Percentiles rank a stretch among this genome's conserved stretches.
Conservation (phyloP, 2,113 vertebrate genomes). For the Proterorhinus semilunaris region DNA sequence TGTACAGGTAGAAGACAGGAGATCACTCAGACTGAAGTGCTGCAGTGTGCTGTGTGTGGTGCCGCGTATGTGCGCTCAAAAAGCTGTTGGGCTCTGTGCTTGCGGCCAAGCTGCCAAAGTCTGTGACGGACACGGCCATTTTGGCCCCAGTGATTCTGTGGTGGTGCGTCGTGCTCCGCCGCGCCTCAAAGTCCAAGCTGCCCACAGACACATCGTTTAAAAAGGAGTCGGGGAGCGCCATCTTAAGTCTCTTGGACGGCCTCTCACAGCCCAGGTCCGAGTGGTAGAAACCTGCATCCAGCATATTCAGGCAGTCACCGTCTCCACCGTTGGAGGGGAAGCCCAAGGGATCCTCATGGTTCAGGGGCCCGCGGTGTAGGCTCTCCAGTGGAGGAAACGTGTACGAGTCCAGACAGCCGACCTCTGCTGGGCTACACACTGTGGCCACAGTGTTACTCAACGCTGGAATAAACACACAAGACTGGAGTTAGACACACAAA, state of each 20-base stretch:
- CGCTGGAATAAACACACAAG: slow-evolving; percentile 70
- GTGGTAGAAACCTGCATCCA: slow-evolving; percentile 96
- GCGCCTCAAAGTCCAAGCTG: slow-evolving; percentile 91
- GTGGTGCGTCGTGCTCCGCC: slow-evolving; percentile 83
- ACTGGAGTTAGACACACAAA: background rate
- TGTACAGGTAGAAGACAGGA: slow-evolving; percentile 75
- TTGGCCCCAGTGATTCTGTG: slow-evolving; percentile 94
- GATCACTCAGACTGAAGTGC: slow-evolving; percentile 95
- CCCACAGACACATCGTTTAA: slow-evolving; percentile 92
- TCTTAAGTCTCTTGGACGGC: slow-evolving; percentile 92
- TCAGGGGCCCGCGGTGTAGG: slow-evolving; percentile 85
- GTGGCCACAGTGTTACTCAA: slow-evolving; percentile 90
- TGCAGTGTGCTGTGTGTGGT: slow-evolving; percentile 87
- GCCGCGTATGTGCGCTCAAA: slow-evolving; percentile 85
- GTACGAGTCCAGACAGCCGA: slow-evolving; percentile 87
- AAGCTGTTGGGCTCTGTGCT: slow-evolving; percentile 88
- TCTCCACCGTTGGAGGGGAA: slow-evolving; percentile 88
- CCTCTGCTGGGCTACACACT: slow-evolving; percentile 84
- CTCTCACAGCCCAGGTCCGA: slow-evolving; percentile 92
- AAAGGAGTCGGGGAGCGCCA: slow-evolving; percentile 90
- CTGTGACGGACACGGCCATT: slow-evolving; percentile 96
- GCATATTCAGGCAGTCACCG: slow-evolving; percentile 92
- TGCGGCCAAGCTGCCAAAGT: slow-evolving; percentile 88
- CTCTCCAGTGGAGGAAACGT: slow-evolving; percentile 86
- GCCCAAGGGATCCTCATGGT: slow-evolving; percentile 87